Base-by-base conservation (phyloP, 2,888 invertebrate species). In the Drosophila fungiperda region DNA sequence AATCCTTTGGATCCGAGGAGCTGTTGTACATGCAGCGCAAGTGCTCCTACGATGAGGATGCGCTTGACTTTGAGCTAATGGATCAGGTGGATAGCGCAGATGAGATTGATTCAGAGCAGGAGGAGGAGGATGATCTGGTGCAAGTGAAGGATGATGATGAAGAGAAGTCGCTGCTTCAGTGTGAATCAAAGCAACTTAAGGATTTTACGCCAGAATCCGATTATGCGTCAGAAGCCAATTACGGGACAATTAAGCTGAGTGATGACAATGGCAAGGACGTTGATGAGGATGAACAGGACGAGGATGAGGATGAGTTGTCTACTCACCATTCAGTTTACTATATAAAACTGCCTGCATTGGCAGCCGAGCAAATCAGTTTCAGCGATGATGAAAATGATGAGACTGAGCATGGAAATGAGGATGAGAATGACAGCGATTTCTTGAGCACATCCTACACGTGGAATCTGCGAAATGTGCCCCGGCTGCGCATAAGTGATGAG, bases 141-240 rank as follows among this genome's bases (percentile, higher is more conserved):
- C 77, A 77, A 69, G 78, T 68, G 29, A 65, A 53, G 32, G 77
- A 74, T 3, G 68, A 78, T 8, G 71, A 75, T 49, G 53, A 60
- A 12, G 76, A 52, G 3, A 59, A 54, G 26, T 59, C 53, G 32
- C 20, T 61, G 63, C 66, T 65, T 60, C 73, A 76, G 68, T 53
- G 62, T 42, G 33, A 57, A 67, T 81, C 81, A 73, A 81, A 80
- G 69, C 73, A 65, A 61, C 69, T 73, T 50, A 92, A 90, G 72
- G 91, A 92, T 68, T 73, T 82, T 23, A 92, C 92, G 35, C 91
- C 92, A 38, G 93, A 93, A 84, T 92, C 92, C 66, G 92, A 92
- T 84, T 92, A 93, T 87, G 92, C 92, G 63, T 92, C 93, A 59
- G 92, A 92, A 88, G 85, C 78, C 65, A 89, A 92, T 86, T 91